A percentile compares a stretch with the other conserved stretches of the same genome.
These are phyloP conservation scores for Odontomachus brunneus DNA, from an alignment of 1,140 invertebrate genomes.

Conservation along the genomic window DNA sequence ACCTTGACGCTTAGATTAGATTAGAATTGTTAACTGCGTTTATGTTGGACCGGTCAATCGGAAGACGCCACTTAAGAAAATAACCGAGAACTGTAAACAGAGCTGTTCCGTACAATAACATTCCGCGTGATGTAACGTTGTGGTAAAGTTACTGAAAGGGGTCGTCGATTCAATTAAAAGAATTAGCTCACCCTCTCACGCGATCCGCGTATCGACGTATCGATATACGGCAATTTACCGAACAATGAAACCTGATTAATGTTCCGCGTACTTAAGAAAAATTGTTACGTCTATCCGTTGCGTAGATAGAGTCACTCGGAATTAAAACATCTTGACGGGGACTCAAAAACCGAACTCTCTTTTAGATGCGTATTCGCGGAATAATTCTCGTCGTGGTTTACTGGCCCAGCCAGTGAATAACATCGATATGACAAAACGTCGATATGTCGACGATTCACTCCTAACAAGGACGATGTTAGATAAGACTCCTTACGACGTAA, in stretches of 20 bases:
- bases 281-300: not conserved
- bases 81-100: not conserved
- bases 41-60: not conserved
- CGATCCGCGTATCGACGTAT: constrained; percentile 33
- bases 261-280: not conserved
- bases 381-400: constrained; percentile 9
- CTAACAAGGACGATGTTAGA: constrained; percentile 35
- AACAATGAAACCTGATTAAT: constrained; percentile 44
- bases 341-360: not conserved
- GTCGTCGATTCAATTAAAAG: constrained; percentile 41
- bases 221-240: constrained; percentile 47
- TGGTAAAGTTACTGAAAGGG: not conserved
- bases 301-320: not conserved
- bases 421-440: constrained; percentile 19
- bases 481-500: constrained; percentile 14
- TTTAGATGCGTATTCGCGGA: not conserved
- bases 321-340: not conserved
- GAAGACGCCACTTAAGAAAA: not conserved
- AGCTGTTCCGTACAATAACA: constrained; percentile 3
- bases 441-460: constrained; percentile 1
- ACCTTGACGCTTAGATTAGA: constrained; percentile 27
- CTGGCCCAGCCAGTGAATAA: constrained; percentile 4
- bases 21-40: constrained; percentile 16
- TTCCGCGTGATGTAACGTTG: constrained; percentile 18
- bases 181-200: constrained; percentile 12